A percentile compares a stretch with the other conserved stretches of the same genome.
Evolutionary conservation across 2,888 invertebrate genomes (phyloP).

Genomic region (Acrocyrtus sp.): DNA sequence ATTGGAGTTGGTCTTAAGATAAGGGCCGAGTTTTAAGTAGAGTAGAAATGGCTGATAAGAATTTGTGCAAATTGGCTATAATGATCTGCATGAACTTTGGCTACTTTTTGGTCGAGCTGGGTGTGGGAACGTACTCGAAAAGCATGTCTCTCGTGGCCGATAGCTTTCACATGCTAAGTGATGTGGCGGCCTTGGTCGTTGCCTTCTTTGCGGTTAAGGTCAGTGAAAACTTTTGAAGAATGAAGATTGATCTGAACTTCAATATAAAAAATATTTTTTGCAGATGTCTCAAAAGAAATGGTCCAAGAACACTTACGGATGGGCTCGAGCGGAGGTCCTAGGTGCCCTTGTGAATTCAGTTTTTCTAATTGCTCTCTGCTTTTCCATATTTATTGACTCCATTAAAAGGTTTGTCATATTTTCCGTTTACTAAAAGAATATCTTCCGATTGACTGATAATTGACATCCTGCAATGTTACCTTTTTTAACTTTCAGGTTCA

Average conservation of each 20-base stretch:
- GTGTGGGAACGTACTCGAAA: slow-evolving; percentile 94
- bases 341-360: slow-evolving; percentile 98
- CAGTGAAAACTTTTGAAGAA: too few relatives aligned
- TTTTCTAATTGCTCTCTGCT: slow-evolving; percentile 96
- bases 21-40: too few relatives aligned
- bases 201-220: slow-evolving; percentile 86
- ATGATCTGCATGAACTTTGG: slow-evolving; percentile 92
- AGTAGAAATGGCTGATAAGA: too few relatives aligned
- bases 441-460: not conserved
- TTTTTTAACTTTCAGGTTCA: slow-evolving; percentile 69
- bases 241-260: not conserved
- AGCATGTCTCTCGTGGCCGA: slow-evolving; percentile 97
- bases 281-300: slow-evolving; percentile 97
- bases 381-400: slow-evolving; percentile 97
- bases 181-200: slow-evolving; percentile 93
- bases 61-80: slow-evolving; percentile 81
- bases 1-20: too few relatives aligned
- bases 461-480: too few relatives aligned
- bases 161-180: slow-evolving; percentile 98
- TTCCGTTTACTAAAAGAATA: not conserved
- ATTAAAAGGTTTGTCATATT: slow-evolving; percentile 72
- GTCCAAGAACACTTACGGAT: slow-evolving; percentile 99
- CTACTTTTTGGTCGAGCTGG: slow-evolving; percentile 94
- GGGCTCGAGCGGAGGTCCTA: slow-evolving; percentile 97
- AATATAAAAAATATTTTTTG: not conserved